Evolutionary conservation across 2,113 vertebrate species (phyloP).

Genomic region (Charadrius vociferus): DNA sequence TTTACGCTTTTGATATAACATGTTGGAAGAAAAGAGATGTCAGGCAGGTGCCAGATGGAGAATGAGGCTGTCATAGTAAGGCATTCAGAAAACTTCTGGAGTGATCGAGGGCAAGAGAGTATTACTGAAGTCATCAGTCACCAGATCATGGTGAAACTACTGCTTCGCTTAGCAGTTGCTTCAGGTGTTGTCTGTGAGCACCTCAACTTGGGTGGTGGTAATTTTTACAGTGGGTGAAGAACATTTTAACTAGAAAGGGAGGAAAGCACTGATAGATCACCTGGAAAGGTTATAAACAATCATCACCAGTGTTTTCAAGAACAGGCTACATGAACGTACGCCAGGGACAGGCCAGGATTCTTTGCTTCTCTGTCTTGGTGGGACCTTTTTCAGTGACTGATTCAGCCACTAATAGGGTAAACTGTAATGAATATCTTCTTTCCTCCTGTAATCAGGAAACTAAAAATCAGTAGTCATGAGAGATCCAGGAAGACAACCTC

Average conservation of each 20-base stretch:
- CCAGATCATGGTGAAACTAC: not conserved
- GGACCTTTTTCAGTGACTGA: not conserved
- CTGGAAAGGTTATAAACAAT: not conserved
- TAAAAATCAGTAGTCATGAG: not conserved
- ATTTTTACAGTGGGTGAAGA: not conserved
- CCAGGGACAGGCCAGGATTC: not conserved
- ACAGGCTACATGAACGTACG: not conserved
- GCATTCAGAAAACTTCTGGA: not conserved
- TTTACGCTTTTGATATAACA: not conserved
- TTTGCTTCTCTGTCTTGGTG: not conserved
- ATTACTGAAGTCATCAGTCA: not conserved
- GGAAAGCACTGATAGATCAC: not conserved
- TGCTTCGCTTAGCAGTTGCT: not conserved
- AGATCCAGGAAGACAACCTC: not conserved
- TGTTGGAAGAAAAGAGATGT: not conserved
- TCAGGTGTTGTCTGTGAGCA: not conserved
- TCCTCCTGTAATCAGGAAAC: not conserved
- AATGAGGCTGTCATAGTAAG: not conserved
- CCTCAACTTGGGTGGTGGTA: not conserved
- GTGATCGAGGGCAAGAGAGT: not conserved
- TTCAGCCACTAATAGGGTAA: not conserved
- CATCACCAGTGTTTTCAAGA: not conserved
- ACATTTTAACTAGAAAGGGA: not conserved
- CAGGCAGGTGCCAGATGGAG: not conserved
- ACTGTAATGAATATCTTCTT: not conserved